phyloP scores from a whole-genome alignment of 2,113 vertebrate species.

The Penelope pileata region DNA sequence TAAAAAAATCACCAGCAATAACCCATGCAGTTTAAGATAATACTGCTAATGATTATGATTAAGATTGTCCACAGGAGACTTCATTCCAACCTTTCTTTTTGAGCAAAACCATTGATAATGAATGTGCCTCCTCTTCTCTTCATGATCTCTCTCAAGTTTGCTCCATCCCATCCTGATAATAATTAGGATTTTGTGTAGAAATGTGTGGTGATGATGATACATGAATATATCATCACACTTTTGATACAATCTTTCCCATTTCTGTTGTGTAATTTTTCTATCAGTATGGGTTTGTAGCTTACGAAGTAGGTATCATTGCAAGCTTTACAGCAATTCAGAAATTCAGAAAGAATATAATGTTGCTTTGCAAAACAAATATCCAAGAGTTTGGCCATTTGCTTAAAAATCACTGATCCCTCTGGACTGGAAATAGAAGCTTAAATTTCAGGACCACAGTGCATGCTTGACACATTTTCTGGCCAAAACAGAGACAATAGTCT shows the following conservation, averaged over 20 bases:
- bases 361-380: not conserved
- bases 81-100: not conserved
- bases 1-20: not conserved
- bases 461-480: not conserved
- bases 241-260: not conserved
- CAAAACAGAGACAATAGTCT: constrained; percentile 20
- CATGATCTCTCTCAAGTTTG: not conserved
- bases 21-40: not conserved
- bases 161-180: not conserved
- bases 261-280: not conserved
- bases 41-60: not conserved
- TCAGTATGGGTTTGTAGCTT: not conserved
- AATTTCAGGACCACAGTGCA: constrained; percentile 12
- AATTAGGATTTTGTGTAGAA: not conserved
- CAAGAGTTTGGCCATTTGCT: not conserved
- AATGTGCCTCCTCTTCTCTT: not conserved
- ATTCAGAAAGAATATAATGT: no score
- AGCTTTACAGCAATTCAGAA: not conserved
- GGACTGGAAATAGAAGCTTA: not conserved
- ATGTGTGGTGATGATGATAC: not conserved
- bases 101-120: not conserved
- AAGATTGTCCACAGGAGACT: fast-evolving
- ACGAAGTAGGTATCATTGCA: not conserved
- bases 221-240: not conserved
- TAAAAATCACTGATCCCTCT: not conserved